Percentiles rank a stretch among this genome's conserved stretches.
Evolutionary conservation across 1,140 invertebrate species (phyloP).

Genomic region (Potamilus streckersoni): DNA sequence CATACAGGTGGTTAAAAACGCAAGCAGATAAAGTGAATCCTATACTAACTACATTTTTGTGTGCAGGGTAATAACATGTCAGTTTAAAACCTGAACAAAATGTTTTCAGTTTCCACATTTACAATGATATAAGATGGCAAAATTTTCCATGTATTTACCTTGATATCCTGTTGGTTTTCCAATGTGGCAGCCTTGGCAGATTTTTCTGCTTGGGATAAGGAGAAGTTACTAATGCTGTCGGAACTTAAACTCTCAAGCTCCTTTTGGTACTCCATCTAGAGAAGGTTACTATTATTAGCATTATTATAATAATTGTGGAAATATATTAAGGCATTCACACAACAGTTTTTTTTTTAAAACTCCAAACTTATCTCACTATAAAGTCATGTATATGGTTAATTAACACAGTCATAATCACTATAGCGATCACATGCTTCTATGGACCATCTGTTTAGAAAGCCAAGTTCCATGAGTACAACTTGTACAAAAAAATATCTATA

Average conservation of each 20-base stretch:
- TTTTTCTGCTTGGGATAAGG: conserved; percentile 90
- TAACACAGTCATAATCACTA: no score
- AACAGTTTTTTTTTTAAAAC: background rate
- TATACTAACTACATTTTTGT: no score
- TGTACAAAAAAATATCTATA: no score
- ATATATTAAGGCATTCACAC: background rate
- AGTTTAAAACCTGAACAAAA: no score
- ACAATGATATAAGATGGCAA: background rate
- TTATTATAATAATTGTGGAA: background rate
- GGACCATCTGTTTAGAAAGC: no score
- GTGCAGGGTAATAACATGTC: no score
- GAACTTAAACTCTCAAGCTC: conserved; percentile 84
- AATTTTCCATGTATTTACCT: conserved; percentile 73
- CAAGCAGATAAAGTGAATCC: no score
- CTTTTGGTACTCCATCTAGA: conserved; percentile 89
- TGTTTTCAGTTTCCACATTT: background rate
- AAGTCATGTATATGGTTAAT: background rate
- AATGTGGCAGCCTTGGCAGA: conserved; percentile 85
- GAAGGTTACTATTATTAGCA: conserved; percentile 9
- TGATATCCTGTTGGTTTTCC: conserved; percentile 97
- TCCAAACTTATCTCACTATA: background rate
- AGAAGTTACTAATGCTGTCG: conserved; percentile 93
- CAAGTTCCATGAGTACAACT: no score
- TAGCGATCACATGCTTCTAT: background rate
- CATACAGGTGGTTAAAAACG: no score